Percentiles rank a stretch among this genome's conserved stretches.
phyloP scores from a whole-genome alignment of 35 echinoderm and acorn worm genomes.

The Strongylocentrotus purpuratus region DNA sequence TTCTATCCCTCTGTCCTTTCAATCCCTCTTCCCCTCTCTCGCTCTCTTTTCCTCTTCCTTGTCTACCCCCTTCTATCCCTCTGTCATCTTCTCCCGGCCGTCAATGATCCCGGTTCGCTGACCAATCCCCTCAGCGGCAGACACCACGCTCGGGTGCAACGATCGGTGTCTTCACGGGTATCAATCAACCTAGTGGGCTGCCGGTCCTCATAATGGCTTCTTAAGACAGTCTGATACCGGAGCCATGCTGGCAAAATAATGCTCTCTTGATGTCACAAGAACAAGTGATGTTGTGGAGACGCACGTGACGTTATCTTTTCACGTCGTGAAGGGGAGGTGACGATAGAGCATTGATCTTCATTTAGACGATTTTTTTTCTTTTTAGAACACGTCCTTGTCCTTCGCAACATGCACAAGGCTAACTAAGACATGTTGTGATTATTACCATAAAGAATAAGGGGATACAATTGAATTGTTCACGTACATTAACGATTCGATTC shows the following conservation, averaged over 20 bases:
- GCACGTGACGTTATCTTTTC: background rate
- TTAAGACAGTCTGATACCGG: background rate
- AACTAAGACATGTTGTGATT: background rate
- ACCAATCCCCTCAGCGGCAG: background rate
- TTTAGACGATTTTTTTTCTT: background rate
- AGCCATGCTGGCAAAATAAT: background rate
- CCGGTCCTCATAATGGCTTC: background rate
- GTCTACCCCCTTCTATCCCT: background rate
- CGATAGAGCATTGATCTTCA: background rate
- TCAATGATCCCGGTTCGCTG: background rate
- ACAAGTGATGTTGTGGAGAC: background rate
- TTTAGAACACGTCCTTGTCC: background rate
- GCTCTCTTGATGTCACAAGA: background rate
- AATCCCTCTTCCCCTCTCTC: background rate
- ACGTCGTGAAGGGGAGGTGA: background rate
- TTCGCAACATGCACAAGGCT: background rate
- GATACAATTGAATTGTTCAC: background rate
- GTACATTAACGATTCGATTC: background rate
- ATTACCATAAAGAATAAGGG: background rate
- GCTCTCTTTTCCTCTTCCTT: background rate
- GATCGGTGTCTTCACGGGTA: background rate
- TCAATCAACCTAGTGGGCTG: background rate
- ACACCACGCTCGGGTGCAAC: background rate
- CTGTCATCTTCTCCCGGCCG: background rate
- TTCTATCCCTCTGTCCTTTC: background rate